Evolutionary conservation across 2,888 invertebrate species (phyloP), one percentile per base, ranked within the genome.

Genomic region (Xestoiulus laeticollis): DNA sequence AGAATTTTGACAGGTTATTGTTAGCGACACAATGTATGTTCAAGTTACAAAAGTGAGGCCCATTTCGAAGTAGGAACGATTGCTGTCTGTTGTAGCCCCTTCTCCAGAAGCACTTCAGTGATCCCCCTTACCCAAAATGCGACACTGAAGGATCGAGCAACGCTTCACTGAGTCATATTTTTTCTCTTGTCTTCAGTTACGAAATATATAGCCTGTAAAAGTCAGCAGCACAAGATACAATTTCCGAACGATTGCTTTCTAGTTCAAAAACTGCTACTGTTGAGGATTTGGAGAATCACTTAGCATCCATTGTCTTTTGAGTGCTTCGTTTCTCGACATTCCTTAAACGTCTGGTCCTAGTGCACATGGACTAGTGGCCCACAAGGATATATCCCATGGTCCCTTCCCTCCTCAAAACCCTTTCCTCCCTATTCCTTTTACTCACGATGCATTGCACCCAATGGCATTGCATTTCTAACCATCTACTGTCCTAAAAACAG

Each of bases 301-400:
- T 78, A 78, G 78, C 78, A 78, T 78, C 78, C 78, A 78, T 78
- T 78, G 78, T 78, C 30, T 78, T 78, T 78, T 78, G 78, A 78
- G 78, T 78, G 78, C 78, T 78, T 30, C 4, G 78, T 16, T 30
- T 30, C 38, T 38, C 78, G 30, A 78, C 78, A 78, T 78, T 78
- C 78, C 78, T n/a, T 30, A 22, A 30, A 78, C 30, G 78, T 30
- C 78, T n/a, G 12, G 26, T 78, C 78, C 78, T 78, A 30, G 30
- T 5, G 30, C 78, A 78, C 30, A 22, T 6, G 30, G 10, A 78
- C 78, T 78, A 30, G 78, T 78, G 78, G 14, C 78, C 14, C 59
- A 59, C 14, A 68, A 68, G 22, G 26, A 26, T 4, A n/a, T 19
- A 48, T 68, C 10, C 26, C 12, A 68, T 26, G 68, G 68, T 38